Conservation (phyloP, 2,797 vertebrate genomes). For the Tenualosa ilisha region DNA sequence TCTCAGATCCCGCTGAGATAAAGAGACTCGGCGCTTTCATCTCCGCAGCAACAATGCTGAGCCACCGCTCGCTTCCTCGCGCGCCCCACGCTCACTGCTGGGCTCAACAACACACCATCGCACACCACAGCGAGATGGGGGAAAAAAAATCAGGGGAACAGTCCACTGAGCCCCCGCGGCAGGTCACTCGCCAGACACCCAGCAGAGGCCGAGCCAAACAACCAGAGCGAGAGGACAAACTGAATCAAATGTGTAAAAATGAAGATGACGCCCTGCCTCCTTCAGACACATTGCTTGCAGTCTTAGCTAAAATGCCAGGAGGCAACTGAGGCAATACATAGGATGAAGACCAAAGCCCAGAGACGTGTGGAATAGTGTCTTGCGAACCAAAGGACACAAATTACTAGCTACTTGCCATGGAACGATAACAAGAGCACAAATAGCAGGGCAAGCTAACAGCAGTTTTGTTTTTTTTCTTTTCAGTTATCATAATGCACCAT, state of each 20-base stretch:
- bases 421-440: not conserved
- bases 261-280: not conserved
- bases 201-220: not conserved
- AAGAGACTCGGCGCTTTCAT: slow-evolving; percentile 9
- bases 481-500: not conserved
- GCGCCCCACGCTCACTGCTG: not conserved
- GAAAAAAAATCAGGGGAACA: not conserved
- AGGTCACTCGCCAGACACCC: not conserved
- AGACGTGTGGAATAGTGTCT: too few species aligned
- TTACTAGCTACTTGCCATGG: not conserved
- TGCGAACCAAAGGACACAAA: too few species aligned
- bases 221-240: not conserved
- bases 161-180: not conserved
- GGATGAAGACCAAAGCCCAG: too few species aligned
- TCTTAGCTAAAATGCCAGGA: too few species aligned
- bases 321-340: too few species aligned
- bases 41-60: slow-evolving; percentile 12
- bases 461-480: not conserved
- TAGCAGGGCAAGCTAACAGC: not conserved
- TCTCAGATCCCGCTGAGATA: not conserved
- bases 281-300: too few species aligned
- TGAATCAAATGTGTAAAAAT: not conserved
- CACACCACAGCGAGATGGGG: not conserved
- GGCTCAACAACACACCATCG: not conserved
- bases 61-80: not conserved